These are phyloP conservation scores for Porites divaricata DNA, from an alignment of 92 coral and sea anemone genomes.

Conservation along the genomic window DNA sequence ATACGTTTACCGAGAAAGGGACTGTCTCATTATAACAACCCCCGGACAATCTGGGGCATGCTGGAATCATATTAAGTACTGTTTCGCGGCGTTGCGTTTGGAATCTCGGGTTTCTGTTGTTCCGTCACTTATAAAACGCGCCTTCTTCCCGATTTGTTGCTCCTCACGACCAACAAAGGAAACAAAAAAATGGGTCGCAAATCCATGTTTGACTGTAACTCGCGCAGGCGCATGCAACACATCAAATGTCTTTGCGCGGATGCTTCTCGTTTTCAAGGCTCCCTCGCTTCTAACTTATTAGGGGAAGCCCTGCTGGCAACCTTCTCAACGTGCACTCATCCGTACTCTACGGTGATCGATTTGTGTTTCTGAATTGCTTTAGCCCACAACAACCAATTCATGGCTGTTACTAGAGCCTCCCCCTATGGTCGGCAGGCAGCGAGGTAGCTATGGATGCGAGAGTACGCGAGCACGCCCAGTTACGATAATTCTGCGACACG, in stretches of 20 bases:
- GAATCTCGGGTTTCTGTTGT: conserved; percentile 13
- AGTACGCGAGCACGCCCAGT: conserved; percentile 14
- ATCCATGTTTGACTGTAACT: conserved; percentile 34
- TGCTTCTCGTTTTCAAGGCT: conserved; percentile 23
- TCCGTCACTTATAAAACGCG: not conserved
- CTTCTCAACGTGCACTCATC: conserved; percentile 32
- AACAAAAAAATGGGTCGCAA: conserved; percentile 12
- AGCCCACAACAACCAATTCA: conserved; percentile 34
- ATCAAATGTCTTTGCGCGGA: conserved; percentile 43
- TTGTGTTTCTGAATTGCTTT: not conserved
- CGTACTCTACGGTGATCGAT: conserved; percentile 15
- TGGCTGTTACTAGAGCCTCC: conserved; percentile 35
- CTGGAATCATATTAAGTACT: not conserved
- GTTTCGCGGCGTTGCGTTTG: conserved; percentile 11
- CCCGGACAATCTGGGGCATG: conserved; percentile 18
- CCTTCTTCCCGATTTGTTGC: conserved; percentile 14
- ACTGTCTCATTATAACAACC: conserved; percentile 17
- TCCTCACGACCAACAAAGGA: conserved; percentile 21
- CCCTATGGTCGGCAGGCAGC: not conserved
- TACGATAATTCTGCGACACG: conserved; percentile 25
- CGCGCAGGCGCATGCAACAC: conserved; percentile 49
- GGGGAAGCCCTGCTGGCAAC: conserved; percentile 52
- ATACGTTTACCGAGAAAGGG: conserved; percentile 13
- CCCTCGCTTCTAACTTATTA: conserved; percentile 32
- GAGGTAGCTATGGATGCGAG: not conserved